Conservation (phyloP, 2,888 invertebrate genomes). For the Trypoxylon attenuatum region DNA sequence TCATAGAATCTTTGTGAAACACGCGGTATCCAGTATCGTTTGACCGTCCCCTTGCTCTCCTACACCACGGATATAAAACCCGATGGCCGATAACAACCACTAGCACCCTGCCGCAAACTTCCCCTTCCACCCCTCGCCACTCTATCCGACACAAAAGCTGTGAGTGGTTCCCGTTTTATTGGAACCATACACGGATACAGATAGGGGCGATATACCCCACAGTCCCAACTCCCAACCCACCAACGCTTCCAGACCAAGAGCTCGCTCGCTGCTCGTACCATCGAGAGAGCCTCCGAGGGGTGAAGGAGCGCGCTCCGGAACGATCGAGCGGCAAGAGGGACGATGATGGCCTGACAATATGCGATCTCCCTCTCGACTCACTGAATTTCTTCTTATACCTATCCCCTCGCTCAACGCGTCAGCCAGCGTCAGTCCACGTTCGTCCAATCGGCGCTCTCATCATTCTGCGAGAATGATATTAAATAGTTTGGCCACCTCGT, state of each 20-base stretch:
- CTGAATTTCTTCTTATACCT: constrained; percentile 63
- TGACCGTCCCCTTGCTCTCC: constrained; percentile 52
- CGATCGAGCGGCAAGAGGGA: constrained; percentile 31
- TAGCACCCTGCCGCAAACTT: constrained; percentile 59
- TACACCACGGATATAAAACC: constrained; percentile 72
- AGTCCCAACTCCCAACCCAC: constrained; percentile 19
- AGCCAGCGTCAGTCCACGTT: too few species aligned
- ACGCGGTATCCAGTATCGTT: constrained; percentile 72
- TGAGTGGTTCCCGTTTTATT: constrained; percentile 74
- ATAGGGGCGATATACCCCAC: constrained; percentile 64
- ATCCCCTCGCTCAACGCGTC: too few species aligned
- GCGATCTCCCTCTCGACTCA: constrained; percentile 63
- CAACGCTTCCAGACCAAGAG: constrained; percentile 38
- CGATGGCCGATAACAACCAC: constrained; percentile 75
- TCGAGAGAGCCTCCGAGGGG: constrained; percentile 20
- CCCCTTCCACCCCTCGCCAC: constrained; percentile 35
- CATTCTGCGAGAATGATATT: not conserved
- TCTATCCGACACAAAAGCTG: constrained; percentile 72
- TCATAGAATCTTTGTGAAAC: constrained; percentile 75
- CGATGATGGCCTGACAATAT: constrained; percentile 69
- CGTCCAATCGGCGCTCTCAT: not conserved
- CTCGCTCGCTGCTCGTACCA: constrained; percentile 20
- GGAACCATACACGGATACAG: constrained; percentile 72
- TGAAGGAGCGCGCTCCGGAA: constrained; percentile 19
- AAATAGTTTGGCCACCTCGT: constrained; percentile 4